Conservation (phyloP, 2,888 invertebrate species). For the Oxytorus armatus region DNA sequence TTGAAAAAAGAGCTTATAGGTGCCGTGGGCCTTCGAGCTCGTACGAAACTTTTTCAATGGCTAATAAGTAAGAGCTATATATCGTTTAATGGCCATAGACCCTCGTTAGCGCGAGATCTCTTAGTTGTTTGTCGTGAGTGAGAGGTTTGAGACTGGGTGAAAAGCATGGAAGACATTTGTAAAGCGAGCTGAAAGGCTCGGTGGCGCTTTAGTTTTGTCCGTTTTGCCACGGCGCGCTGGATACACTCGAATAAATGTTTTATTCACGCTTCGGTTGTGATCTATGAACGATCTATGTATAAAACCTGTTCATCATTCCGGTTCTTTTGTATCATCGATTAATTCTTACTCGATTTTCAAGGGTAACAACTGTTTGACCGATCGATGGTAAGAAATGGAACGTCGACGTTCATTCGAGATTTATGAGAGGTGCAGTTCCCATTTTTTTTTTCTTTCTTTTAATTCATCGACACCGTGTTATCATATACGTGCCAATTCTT, state of each 20-base stretch:
- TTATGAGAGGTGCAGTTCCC: not conserved
- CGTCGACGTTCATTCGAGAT: not conserved
- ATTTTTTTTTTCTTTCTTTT: constrained; percentile 24
- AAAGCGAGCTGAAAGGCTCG: not conserved
- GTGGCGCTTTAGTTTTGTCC: not conserved
- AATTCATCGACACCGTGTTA: constrained; percentile 28
- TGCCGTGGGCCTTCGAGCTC: not conserved
- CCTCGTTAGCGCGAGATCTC: constrained; percentile 29
- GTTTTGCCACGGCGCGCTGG: not conserved
- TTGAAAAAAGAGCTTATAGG: not conserved
- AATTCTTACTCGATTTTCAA: constrained; percentile 4
- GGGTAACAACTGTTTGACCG: not conserved
- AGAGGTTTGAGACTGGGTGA: not conserved
- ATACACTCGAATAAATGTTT: not conserved
- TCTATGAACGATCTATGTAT: too few relatives aligned
- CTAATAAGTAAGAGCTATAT: constrained; percentile 15
- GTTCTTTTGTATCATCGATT: not conserved
- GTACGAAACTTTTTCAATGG: constrained; percentile 22
- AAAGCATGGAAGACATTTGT: not conserved
- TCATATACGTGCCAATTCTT: constrained; percentile 30
- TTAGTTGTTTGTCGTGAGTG: constrained; percentile 31
- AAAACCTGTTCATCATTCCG: not conserved
- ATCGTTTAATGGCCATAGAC: constrained; percentile 25
- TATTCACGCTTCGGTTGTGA: not conserved
- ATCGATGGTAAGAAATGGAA: constrained; percentile 21